These are phyloP conservation scores for Drosophila busckii DNA, from an alignment of 1,140 invertebrate genomes.

Conservation along the genomic window DNA sequence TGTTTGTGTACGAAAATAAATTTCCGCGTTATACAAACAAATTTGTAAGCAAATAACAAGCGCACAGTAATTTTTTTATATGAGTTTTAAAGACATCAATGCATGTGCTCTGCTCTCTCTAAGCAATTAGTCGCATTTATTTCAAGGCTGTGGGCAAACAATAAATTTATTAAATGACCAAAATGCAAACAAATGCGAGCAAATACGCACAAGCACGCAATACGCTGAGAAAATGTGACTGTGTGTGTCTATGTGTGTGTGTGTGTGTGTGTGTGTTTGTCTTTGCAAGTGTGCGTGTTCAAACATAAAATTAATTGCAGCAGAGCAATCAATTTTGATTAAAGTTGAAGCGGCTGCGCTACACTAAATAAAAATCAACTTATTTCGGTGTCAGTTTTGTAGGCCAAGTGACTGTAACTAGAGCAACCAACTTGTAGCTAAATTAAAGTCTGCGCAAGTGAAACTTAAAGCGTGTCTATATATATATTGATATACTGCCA, in stretches of 20 bases:
- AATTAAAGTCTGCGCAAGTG: not conserved
- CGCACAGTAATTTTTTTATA: too few species aligned
- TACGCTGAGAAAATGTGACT: slow-evolving; percentile 18
- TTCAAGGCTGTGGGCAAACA: slow-evolving; percentile 55
- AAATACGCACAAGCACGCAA: slow-evolving; percentile 24
- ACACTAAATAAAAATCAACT: too few species aligned
- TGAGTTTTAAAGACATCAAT: too few species aligned
- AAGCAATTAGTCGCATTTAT: slow-evolving; percentile 6
- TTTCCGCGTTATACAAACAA: too few species aligned
- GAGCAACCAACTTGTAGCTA: slow-evolving; percentile 4
- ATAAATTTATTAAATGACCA: slow-evolving; percentile 73
- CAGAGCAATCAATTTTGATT: slow-evolving; percentile 72
- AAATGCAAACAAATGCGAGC: slow-evolving; percentile 44
- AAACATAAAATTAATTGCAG: slow-evolving; percentile 71
- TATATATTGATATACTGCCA: slow-evolving; percentile 1
- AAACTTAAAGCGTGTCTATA: not conserved
- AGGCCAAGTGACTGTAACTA: slow-evolving; percentile 1
- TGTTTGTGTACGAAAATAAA: too few species aligned
- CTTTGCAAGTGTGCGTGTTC: slow-evolving; percentile 48
- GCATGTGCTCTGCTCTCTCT: too few species aligned
- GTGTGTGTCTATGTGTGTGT: slow-evolving; percentile 18
- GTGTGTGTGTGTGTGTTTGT: slow-evolving; percentile 19
- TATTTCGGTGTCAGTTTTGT: too few species aligned
- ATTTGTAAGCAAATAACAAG: too few species aligned
- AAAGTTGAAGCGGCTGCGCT: slow-evolving; percentile 48